phyloP scores from a whole-genome alignment of 2,888 invertebrate species.

The Drosophila algonquin region DNA sequence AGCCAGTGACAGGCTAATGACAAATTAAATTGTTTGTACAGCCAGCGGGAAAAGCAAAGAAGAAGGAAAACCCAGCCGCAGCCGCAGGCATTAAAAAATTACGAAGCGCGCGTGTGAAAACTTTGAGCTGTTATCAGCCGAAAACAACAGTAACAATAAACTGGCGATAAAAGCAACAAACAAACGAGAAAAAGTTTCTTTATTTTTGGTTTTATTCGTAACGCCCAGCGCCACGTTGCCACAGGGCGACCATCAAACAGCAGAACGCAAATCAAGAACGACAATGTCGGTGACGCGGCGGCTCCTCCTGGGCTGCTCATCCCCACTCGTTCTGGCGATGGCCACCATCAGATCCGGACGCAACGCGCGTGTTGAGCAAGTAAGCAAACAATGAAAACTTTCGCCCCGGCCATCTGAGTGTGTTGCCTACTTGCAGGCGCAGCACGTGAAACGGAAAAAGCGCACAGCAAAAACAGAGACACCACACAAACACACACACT shows the following conservation, averaged over 20 bases:
- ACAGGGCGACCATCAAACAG: slow-evolving; percentile 24
- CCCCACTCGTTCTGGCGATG: slow-evolving; percentile 18
- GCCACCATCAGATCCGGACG: slow-evolving; percentile 35
- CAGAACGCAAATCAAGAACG: slow-evolving; percentile 70
- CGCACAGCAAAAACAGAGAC: background rate
- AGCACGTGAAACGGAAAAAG: slow-evolving; percentile 34
- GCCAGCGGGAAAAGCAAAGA: slow-evolving; percentile 13
- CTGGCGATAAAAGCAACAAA: slow-evolving; percentile 48
- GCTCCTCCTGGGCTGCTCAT: slow-evolving; percentile 39
- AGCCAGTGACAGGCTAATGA: slow-evolving; percentile 69
- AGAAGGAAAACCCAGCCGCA: slow-evolving; percentile 2
- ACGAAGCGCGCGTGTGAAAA: slow-evolving; percentile 56
- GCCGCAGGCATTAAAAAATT: slow-evolving; percentile 53
- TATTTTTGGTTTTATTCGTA: slow-evolving; percentile 29
- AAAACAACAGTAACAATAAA: slow-evolving; percentile 52
- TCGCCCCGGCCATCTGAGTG: slow-evolving; percentile 6
- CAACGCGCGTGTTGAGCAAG: slow-evolving; percentile 69
- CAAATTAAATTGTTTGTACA: slow-evolving; percentile 79
- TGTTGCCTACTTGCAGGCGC: slow-evolving; percentile 35
- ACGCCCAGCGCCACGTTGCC: background rate
- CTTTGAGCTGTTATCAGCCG: slow-evolving; percentile 59
- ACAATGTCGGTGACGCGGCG: slow-evolving; percentile 61
- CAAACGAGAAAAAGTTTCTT: slow-evolving; percentile 65
- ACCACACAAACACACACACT: background rate
- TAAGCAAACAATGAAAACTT: slow-evolving; percentile 77